phyloP scores from a whole-genome alignment of 2,888 invertebrate species.

The Gryllus longicercus region DNA sequence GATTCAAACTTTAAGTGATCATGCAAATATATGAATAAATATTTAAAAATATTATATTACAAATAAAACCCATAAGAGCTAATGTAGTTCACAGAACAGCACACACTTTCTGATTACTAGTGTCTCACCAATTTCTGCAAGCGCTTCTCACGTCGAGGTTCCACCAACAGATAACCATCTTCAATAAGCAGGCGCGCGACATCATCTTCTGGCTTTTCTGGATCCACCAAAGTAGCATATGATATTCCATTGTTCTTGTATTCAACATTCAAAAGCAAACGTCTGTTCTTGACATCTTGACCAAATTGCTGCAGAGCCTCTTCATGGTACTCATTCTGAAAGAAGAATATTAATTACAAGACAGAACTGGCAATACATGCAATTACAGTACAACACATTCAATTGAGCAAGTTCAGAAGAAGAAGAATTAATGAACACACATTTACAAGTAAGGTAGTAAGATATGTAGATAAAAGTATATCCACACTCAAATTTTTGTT shows the following conservation, averaged over 20 bases:
- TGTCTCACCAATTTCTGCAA: slow-evolving; percentile 67
- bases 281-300: slow-evolving; percentile 65
- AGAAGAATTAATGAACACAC: too few relatives aligned
- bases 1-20: too few relatives aligned
- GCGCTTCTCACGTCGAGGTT: slow-evolving; percentile 74
- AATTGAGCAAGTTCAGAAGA: too few relatives aligned
- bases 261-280: slow-evolving; percentile 80
- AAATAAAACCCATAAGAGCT: background rate
- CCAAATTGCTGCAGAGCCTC: slow-evolving; percentile 68
- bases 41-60: too few relatives aligned
- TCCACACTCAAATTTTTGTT: too few relatives aligned
- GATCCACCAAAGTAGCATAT: slow-evolving; percentile 54
- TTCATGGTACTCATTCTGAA: slow-evolving; percentile 67
- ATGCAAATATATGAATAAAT: too few relatives aligned
- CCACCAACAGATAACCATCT: slow-evolving; percentile 81
- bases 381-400: background rate
- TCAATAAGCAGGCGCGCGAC: slow-evolving; percentile 74
- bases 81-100: background rate
- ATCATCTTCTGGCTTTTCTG: slow-evolving; percentile 60
- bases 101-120: background rate
- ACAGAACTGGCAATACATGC: background rate
- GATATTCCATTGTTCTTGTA: slow-evolving; percentile 55
- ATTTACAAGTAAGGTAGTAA: too few relatives aligned
- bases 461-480: too few relatives aligned
- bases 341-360: slow-evolving; percentile 24